Evolutionary conservation across 2,888 invertebrate genomes (phyloP).

Genomic region (Diarsia mendica): DNA sequence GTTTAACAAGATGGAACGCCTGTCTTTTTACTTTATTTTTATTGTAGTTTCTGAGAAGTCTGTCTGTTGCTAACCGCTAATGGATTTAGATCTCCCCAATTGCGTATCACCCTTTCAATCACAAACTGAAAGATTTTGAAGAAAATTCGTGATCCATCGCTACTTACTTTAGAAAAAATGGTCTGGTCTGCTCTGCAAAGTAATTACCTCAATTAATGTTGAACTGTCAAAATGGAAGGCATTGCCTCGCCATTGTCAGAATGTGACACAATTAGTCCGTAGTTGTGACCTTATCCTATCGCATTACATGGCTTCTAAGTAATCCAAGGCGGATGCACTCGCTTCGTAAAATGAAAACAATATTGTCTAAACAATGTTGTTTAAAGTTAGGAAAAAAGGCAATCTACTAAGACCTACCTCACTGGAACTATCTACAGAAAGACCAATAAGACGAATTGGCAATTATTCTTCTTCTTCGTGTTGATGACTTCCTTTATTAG

Average conservation of each 20-base stretch:
- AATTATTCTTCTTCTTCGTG: neutral
- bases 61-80: constrained; percentile 1
- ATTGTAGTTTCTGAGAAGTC: neutral
- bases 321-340: constrained; percentile 1
- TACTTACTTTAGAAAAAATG: neutral
- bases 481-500: neutral
- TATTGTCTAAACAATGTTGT: no score
- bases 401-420: neutral
- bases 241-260: neutral
- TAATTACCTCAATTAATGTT: neutral
- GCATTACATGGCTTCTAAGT: constrained; percentile 9
- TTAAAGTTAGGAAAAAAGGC: neutral
- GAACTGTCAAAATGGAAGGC: neutral
- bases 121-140: neutral
- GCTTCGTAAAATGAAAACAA: neutral
- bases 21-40: constrained; percentile 37
- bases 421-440: neutral
- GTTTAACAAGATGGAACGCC: constrained; percentile 43
- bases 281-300: constrained; percentile 3
- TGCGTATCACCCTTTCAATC: neutral
- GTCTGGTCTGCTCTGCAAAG: neutral
- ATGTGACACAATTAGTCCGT: neutral
- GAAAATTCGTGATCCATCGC: neutral
- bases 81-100: no score
- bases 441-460: neutral